These are phyloP conservation scores for Bettongia penicillata DNA, from an alignment of 2,113 vertebrate genomes.

Conservation along the genomic window DNA sequence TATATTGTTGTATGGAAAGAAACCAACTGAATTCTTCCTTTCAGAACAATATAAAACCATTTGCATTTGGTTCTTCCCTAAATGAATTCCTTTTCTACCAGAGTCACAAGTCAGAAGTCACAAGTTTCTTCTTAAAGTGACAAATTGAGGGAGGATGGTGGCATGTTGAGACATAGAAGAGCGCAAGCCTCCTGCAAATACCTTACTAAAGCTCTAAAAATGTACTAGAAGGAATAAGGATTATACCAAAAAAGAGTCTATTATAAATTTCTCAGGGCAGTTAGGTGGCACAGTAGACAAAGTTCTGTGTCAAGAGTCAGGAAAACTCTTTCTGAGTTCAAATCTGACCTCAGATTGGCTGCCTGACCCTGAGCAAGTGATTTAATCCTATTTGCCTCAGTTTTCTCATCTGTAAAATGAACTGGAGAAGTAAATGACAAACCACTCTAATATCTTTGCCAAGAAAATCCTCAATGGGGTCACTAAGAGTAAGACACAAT, in stretches of 20 bases:
- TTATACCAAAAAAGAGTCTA: not conserved
- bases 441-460: too few species aligned
- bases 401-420: too few species aligned
- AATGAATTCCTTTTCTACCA: not conserved
- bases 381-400: too few species aligned
- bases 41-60: not conserved
- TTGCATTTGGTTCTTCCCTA: not conserved
- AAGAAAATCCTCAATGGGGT: too few species aligned
- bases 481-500: too few species aligned
- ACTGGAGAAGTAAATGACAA: too few species aligned
- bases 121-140: not conserved
- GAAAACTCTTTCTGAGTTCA: too few species aligned
- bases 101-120: not conserved
- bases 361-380: too few species aligned
- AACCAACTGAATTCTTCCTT: not conserved
- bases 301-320: too few species aligned
- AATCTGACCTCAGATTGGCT: too few species aligned
- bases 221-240: not conserved
- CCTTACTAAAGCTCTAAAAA: not conserved
- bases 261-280: not conserved
- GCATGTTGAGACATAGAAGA: not conserved
- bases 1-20: not conserved
- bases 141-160: not conserved
- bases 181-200: not conserved
- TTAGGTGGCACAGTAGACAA: too few species aligned